Conservation (phyloP, 2,888 invertebrate species). For the Rhingia campestris region DNA sequence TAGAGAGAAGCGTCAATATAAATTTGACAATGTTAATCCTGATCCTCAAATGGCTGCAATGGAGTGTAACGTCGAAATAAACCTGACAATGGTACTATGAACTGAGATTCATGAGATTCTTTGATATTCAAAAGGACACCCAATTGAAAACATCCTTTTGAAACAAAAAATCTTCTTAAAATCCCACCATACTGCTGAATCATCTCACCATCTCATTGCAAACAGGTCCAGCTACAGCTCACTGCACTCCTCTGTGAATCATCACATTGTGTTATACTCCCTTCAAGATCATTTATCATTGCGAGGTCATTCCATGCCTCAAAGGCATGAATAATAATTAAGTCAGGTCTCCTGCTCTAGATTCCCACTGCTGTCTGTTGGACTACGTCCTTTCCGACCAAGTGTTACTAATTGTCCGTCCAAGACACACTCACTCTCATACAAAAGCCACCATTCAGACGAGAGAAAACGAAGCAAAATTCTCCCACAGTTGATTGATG, state of each 20-base stretch:
- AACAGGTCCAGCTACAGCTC: background rate
- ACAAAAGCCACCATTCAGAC: background rate
- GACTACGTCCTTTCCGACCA: conserved; percentile 55
- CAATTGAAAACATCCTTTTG: too few relatives aligned
- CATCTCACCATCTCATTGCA: background rate
- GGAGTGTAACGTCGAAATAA: too few relatives aligned
- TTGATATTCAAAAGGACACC: too few relatives aligned
- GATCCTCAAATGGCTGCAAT: too few relatives aligned
- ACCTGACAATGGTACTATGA: too few relatives aligned
- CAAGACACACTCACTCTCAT: conserved; percentile 1
- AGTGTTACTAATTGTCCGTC: conserved; percentile 69
- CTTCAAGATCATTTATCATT: conserved; percentile 67
- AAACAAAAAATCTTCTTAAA: too few relatives aligned
- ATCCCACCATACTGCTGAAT: too few relatives aligned
- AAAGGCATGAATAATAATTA: conserved; percentile 66
- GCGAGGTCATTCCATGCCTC: conserved; percentile 56
- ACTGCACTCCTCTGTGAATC: background rate
- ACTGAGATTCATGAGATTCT: too few relatives aligned
- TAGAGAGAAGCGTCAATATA: too few relatives aligned
- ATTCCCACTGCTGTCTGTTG: conserved; percentile 56
- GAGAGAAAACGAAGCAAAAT: conserved; percentile 6
- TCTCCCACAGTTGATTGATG: conserved; percentile 69
- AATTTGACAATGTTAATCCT: too few relatives aligned
- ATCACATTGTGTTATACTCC: background rate
- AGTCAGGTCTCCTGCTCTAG: conserved; percentile 58